A percentile compares a stretch with the other conserved stretches of the same genome.
Evolutionary conservation across 2,888 invertebrate genomes (phyloP).

Genomic region (Andrena bucephala): DNA sequence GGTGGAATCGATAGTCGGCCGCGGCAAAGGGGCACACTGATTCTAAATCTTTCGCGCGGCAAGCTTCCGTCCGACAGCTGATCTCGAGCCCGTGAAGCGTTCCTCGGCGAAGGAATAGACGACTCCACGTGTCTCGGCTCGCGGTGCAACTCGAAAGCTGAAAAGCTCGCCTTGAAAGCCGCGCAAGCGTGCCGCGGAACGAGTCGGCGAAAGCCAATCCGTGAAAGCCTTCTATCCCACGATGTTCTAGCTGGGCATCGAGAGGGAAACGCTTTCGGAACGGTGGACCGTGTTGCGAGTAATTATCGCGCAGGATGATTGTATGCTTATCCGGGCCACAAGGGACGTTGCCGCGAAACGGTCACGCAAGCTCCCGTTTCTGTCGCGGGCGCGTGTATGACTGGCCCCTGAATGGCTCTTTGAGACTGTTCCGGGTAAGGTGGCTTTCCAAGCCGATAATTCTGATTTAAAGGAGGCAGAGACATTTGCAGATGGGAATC

Average conservation of each 20-base stretch:
- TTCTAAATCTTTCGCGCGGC: background rate
- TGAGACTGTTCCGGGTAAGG: too few relatives aligned
- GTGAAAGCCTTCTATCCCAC: slow-evolving; percentile 29
- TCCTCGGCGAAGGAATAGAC: slow-evolving; percentile 68
- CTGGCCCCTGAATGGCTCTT: background rate
- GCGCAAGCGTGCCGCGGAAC: slow-evolving; percentile 78
- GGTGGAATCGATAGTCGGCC: background rate
- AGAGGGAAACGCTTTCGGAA: slow-evolving; percentile 45
- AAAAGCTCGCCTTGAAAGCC: slow-evolving; percentile 75
- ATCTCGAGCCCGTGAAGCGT: slow-evolving; percentile 56
- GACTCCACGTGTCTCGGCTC: slow-evolving; percentile 79
- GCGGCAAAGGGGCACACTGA: background rate
- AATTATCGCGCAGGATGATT: slow-evolving; percentile 14
- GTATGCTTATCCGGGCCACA: background rate
- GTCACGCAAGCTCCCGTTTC: background rate
- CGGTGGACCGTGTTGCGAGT: slow-evolving; percentile 7
- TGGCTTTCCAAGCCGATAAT: too few relatives aligned
- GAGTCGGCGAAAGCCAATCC: slow-evolving; percentile 60
- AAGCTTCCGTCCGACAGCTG: background rate
- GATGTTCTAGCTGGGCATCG: slow-evolving; percentile 40
- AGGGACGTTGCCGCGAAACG: slow-evolving; percentile 2
- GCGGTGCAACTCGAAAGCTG: slow-evolving; percentile 77
- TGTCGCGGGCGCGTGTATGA: background rate
- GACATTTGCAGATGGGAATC: too few relatives aligned
- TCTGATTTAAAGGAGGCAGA: background rate